Evolutionary conservation across 92 coral and sea anemone species (phyloP), one percentile per base, ranked within the genome.

Genomic region (Epizoanthus illoricatus): DNA sequence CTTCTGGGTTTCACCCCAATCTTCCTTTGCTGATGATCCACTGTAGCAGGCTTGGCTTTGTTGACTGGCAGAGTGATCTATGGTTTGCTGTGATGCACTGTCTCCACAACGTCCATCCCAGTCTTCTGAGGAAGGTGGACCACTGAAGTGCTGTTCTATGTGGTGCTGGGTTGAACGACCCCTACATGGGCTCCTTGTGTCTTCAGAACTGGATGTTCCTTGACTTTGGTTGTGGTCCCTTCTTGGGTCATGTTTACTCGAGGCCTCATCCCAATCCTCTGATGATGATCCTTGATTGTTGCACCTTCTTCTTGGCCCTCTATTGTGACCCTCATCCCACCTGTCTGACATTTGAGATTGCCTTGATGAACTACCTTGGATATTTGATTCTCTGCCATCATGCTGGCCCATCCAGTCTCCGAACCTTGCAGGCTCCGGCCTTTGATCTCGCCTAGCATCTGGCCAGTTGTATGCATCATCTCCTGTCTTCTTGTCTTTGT

Each of bases 401-500:
- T 78, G 71, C 17, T 78, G 61, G 7, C 47, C 82, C 71, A 78
- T 78, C 82, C 82, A 78, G 18, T 78, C 82, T 20, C 62, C 60
- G 7, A 78, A 62, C 18, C 61, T 33, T 3, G 82, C 10, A 18
- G 64, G 64, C 57, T 78, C 71, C 10, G 28, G 82, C 61, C 82
- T 63, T 64, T 45, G 45, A 20, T 23, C 67, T 6, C 23, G 65
- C 64, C 70, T 41, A 39, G 15, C 21, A 72, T 62, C 21, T 45
- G 82, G 64, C 52, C 82, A 61, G 17, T 78, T 59, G 28, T 4
- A 78, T 7, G 28, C 71, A 61, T 62, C 71, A 13, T 63, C 71
- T 19, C 42, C 43, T 20, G 43, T 2, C 71, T 47, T 63, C 52
- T 64, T 78, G n/a, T 63, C 64, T 19, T 87, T 87, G 75, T 93